Conservation (phyloP, 2,888 invertebrate genomes). For the Gortyna flavago region DNA sequence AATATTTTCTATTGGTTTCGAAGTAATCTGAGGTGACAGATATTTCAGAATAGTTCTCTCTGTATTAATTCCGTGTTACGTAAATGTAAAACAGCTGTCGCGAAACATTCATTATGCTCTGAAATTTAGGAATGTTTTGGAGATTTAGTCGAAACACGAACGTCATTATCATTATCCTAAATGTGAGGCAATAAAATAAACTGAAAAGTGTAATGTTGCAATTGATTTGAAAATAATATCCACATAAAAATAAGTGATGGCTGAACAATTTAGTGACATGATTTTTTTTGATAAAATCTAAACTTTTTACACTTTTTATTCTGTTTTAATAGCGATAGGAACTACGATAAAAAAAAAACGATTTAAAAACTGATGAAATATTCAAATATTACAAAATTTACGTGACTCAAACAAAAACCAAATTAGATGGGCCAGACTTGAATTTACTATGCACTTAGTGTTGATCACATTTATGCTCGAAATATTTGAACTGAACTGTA, state of each 20-base stretch:
- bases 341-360: conserved; percentile 35
- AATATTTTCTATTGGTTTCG: conserved; percentile 3
- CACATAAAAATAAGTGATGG: not conserved
- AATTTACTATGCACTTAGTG: conserved; percentile 28
- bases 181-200: conserved; percentile 2
- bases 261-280: not conserved
- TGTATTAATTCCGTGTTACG: conserved; percentile 17
- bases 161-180: conserved; percentile 5
- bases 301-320: conserved; percentile 11
- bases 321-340: conserved; percentile 6
- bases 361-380: conserved; percentile 30
- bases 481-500: conserved; percentile 4
- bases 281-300: conserved; percentile 24
- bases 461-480: conserved; percentile 17
- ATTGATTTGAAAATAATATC: not conserved
- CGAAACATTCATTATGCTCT: not conserved
- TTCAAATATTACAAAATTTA: conserved; percentile 42
- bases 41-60: conserved; percentile 8
- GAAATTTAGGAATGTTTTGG: conserved; percentile 1
- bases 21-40: conserved; percentile 18
- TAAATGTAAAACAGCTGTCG: conserved; percentile 39
- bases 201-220: not conserved
- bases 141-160: not conserved
- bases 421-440: conserved; percentile 12
- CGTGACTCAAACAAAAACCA: conserved; percentile 12